Percentiles rank a stretch among this genome's conserved stretches.
These are phyloP conservation scores for Ruditapes philippinarum DNA, from an alignment of 1,140 invertebrate genomes.

Conservation along the genomic window DNA sequence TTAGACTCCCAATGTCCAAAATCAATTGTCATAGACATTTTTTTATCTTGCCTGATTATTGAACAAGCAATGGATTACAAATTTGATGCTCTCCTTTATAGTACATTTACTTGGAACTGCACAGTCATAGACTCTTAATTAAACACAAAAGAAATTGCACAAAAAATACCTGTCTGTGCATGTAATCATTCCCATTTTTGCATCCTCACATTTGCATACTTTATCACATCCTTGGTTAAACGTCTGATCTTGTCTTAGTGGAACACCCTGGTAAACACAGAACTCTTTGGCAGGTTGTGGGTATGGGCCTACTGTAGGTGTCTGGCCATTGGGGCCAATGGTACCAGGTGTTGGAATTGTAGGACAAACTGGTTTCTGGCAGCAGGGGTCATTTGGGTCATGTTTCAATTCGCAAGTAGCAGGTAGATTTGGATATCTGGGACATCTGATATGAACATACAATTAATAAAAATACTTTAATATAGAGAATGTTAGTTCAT, in stretches of 20 bases:
- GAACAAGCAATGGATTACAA: too few relatives aligned
- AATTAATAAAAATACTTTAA: too few relatives aligned
- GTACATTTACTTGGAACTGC: too few relatives aligned
- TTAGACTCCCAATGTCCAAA: too few relatives aligned
- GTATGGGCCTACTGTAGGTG: background rate
- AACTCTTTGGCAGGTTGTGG: conserved; percentile 43
- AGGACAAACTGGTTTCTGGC: conserved; percentile 74
- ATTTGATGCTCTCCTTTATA: too few relatives aligned
- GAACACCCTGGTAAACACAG: conserved; percentile 77
- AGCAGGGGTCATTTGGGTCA: conserved; percentile 77
- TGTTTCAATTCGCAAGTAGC: conserved; percentile 72
- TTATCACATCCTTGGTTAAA: conserved; percentile 79
- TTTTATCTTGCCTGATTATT: too few relatives aligned
- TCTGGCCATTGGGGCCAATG: background rate
- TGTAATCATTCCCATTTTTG: conserved; percentile 70
- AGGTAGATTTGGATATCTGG: conserved; percentile 72
- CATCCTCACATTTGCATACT: conserved; percentile 78
- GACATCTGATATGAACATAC: too few relatives aligned
- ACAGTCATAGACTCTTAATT: too few relatives aligned
- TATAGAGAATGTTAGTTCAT: too few relatives aligned
- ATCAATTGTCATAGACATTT: too few relatives aligned
- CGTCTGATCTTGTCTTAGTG: conserved; percentile 76
- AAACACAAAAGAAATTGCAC: too few relatives aligned
- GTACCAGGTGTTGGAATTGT: conserved; percentile 63
- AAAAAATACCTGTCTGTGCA: conserved; percentile 79